A percentile compares a stretch with the other conserved stretches of the same genome.
Conservation (phyloP, 1,140 invertebrate genomes). For the Geopemphigus sp. region DNA sequence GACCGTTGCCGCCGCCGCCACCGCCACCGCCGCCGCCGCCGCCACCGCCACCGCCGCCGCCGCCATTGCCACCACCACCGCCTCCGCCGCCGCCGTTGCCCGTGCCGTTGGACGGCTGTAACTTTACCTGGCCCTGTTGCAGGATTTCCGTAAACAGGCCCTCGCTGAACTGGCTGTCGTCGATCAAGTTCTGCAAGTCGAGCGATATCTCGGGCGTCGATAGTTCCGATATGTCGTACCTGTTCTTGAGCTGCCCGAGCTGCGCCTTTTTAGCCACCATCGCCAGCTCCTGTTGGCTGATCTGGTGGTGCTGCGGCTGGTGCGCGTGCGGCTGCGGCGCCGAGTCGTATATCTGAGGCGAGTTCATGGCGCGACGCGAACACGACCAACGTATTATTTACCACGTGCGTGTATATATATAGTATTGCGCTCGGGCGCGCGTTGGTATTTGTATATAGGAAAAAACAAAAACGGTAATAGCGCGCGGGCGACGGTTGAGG, state of each 20-base stretch:
- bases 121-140: slow-evolving; percentile 59
- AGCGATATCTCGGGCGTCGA: slow-evolving; percentile 85
- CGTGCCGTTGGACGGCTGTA: slow-evolving; percentile 51
- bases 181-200: slow-evolving; percentile 83
- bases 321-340: slow-evolving; percentile 49
- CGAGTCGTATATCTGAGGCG: slow-evolving; percentile 54
- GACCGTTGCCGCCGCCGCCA: slow-evolving; percentile 55
- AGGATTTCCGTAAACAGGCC: slow-evolving; percentile 78
- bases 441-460: not conserved
- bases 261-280: slow-evolving; percentile 52
- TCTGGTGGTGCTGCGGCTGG: slow-evolving; percentile 37
- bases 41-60: slow-evolving; percentile 56
- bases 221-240: slow-evolving; percentile 74
- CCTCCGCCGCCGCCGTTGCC: no score
- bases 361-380: slow-evolving; percentile 51
- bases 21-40: slow-evolving; percentile 55
- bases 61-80: slow-evolving; percentile 54
- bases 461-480: no score
- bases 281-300: slow-evolving; percentile 49
- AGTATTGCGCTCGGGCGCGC: not conserved
- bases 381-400: not conserved
- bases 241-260: slow-evolving; percentile 52
- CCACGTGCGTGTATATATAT: no score
- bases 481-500: no score
- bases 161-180: slow-evolving; percentile 79